Percentiles rank a stretch among this genome's conserved stretches.
These are phyloP conservation scores for Eriosoma lanigerum DNA, from an alignment of 1,140 invertebrate genomes.

Conservation along the genomic window DNA sequence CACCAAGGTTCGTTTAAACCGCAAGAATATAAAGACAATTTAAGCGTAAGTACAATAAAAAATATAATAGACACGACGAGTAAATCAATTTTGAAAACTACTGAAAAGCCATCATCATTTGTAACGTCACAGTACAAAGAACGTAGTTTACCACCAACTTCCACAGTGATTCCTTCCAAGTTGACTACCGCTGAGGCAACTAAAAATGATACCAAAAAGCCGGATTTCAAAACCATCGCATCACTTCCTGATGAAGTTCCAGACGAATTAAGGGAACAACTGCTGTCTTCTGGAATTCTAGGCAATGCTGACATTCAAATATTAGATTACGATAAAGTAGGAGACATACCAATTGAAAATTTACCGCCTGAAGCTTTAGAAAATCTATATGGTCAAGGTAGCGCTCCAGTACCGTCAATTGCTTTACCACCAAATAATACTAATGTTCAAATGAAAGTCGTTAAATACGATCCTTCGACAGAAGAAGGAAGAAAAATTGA, in stretches of 20 bases:
- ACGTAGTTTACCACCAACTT: background rate
- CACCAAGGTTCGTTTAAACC: constrained; percentile 3
- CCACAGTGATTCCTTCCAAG: background rate
- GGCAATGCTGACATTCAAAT: constrained; percentile 84
- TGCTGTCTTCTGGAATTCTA: constrained; percentile 80
- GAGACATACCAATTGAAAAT: constrained; percentile 80
- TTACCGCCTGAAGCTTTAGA: constrained; percentile 81
- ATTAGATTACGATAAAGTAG: constrained; percentile 82
- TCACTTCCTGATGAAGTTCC: constrained; percentile 83
- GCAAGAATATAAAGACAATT: constrained; percentile 4
- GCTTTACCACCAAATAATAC: constrained; percentile 53
- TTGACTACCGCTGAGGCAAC: constrained; percentile 8
- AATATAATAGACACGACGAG: constrained; percentile 19
- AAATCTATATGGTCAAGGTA: constrained; percentile 73
- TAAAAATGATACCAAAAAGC: constrained; percentile 56
- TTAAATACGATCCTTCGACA: constrained; percentile 74
- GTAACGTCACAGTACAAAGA: constrained; percentile 31
- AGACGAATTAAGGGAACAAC: constrained; percentile 77
- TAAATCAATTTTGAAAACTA: constrained; percentile 27
- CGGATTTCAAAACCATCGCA: constrained; percentile 60
- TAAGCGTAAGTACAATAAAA: constrained; percentile 29
- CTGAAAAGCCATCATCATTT: constrained; percentile 26
- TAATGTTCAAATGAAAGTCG: constrained; percentile 78
- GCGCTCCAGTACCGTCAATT: constrained; percentile 55
- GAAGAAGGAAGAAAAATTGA: constrained; percentile 71